Conservation (phyloP, 2,888 invertebrate species). For the Metallyticus violacea region DNA sequence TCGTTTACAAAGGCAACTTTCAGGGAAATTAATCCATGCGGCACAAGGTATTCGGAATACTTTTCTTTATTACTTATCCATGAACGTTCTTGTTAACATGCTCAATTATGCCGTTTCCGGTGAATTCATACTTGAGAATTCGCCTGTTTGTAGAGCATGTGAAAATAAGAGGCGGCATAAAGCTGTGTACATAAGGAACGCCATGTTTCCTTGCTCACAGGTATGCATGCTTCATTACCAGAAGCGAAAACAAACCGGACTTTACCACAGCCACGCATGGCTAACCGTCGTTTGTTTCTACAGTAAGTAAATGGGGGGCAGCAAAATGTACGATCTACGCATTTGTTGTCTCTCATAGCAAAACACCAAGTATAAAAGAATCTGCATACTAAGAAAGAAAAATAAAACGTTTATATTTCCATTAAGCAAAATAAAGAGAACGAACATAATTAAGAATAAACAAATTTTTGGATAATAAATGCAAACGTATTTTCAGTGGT, state of each 20-base stretch:
- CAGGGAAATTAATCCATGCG: background rate
- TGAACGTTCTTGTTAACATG: background rate
- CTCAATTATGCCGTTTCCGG: background rate
- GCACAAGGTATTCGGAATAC: background rate
- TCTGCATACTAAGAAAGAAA: no score
- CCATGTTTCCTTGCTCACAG: background rate
- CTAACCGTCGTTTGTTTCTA: background rate
- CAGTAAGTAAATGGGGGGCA: no score
- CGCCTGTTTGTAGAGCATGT: background rate
- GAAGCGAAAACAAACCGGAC: background rate
- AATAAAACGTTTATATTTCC: no score
- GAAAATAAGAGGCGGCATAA: no score
- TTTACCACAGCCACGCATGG: background rate
- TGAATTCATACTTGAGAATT: background rate
- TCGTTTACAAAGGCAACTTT: background rate
- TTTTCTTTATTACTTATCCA: background rate
- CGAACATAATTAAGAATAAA: no score
- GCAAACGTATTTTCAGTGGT: no score
- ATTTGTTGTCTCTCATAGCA: no score
- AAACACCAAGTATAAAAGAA: no score
- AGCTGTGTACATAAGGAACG: background rate
- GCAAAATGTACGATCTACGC: no score
- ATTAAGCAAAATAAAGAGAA: no score
- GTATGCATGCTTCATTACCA: background rate
- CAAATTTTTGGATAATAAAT: no score